Conservation (phyloP, 2,888 invertebrate species). For the Ptychoptera albimana region DNA sequence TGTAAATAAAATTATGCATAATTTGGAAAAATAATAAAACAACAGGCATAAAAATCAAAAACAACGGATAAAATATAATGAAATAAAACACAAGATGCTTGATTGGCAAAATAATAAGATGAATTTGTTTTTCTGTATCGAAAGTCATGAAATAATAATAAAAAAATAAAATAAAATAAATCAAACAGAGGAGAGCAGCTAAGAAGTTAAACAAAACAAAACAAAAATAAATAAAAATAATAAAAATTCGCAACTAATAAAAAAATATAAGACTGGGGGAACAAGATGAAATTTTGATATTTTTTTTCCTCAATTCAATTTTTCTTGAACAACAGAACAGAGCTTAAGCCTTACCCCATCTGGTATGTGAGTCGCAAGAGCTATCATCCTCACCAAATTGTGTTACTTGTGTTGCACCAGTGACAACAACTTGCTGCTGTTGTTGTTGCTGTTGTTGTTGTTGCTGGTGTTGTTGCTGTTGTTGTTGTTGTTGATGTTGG, state of each 20-base stretch:
- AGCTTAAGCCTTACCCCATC: slow-evolving; percentile 18
- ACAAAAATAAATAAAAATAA: neutral
- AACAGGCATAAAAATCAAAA: too few relatives aligned
- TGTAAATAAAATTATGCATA: too few relatives aligned
- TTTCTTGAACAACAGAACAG: neutral
- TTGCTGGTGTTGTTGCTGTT: slow-evolving; percentile 10
- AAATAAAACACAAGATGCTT: neutral
- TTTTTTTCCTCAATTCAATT: too few relatives aligned
- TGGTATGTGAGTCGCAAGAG: slow-evolving; percentile 19
- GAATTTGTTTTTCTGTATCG: too few relatives aligned
- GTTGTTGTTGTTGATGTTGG: slow-evolving; percentile 10
- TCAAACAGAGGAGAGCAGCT: too few relatives aligned
- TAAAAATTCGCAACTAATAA: slow-evolving; percentile 6
- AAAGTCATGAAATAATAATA: too few relatives aligned
- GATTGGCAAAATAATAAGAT: too few relatives aligned
- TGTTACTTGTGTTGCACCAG: slow-evolving; percentile 12
- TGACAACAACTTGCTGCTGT: slow-evolving; percentile 5
- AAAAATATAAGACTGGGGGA: too few relatives aligned
- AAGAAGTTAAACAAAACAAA: neutral
- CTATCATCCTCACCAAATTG: slow-evolving; percentile 18
- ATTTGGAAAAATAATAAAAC: too few relatives aligned
- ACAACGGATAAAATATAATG: too few relatives aligned
- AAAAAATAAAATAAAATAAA: too few relatives aligned
- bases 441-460: slow-evolving; percentile 10
- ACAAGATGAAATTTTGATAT: slow-evolving; percentile 1